Conservation (phyloP, 2,888 invertebrate genomes). For the Neoitamus cyanurus region DNA sequence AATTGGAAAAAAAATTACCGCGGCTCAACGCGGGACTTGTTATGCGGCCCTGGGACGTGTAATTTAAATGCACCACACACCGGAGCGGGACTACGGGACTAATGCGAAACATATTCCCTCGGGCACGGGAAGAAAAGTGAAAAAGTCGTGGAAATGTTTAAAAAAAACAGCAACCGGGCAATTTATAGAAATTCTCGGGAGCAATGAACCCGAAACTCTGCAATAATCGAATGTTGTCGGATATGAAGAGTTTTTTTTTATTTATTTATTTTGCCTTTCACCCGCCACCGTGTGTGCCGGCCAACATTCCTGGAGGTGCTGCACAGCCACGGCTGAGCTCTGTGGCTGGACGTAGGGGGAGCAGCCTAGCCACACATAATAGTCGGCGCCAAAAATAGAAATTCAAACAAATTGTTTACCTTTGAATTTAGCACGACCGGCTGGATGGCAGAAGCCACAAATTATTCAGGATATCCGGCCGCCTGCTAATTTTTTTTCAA, state of each 20-base stretch:
- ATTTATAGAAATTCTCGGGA: constrained; percentile 21
- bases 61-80: constrained; percentile 23
- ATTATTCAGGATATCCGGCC: background rate
- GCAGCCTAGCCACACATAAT: background rate
- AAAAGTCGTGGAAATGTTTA: background rate
- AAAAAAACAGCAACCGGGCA: background rate
- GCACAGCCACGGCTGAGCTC: background rate
- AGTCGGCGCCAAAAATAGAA: background rate
- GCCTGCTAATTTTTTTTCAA: background rate
- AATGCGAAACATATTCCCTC: constrained; percentile 7
- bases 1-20: constrained; percentile 4
- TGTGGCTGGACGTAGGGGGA: background rate
- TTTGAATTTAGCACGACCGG: background rate
- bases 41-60: background rate
- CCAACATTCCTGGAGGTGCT: background rate
- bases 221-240: constrained; percentile 29
- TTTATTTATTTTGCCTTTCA: background rate
- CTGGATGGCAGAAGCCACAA: background rate
- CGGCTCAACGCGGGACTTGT: background rate
- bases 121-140: background rate
- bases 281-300: background rate
- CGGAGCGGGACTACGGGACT: background rate
- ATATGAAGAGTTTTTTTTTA: background rate
- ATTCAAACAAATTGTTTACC: background rate
- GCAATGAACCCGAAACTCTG: constrained; percentile 30